Evolutionary conservation across 1,140 invertebrate genomes (phyloP), one percentile per base, ranked within the genome.

Genomic region (Hylaeus anthracinus): DNA sequence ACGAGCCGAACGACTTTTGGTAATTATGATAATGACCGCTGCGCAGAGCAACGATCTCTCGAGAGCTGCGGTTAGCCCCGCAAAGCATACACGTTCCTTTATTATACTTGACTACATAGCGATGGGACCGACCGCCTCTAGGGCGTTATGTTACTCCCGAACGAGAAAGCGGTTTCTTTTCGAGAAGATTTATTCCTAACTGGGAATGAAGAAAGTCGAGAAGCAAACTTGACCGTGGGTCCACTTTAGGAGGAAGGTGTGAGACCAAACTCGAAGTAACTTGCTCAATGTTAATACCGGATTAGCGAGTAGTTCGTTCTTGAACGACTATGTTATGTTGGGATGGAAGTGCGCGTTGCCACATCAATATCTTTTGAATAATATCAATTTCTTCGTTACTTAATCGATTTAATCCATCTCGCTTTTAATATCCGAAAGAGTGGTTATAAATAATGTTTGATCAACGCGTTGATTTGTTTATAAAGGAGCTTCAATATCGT

Each of bases 21-120:
- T 90, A 91, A 92, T 93, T 90, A 90, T 89, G 90, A 92, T 91
- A 92, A 92, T 90, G 89, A 87, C 81, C 56, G 72, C 67, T 65
- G 75, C 53, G 71, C 65, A 67, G 77, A 72, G 82, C 72, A 69
- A 76, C 74, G 75, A n/a, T 41, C 61, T 37, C 73, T 72, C 86
- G 84, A 64, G 71, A 78, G 85, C 72, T 73, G 43, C 71, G 55
- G 74, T 87, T 89, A 86, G 78, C 72, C 43, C 78, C 78, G 69
- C 86, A 84, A 88, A 88, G 86, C 79, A 85, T 88, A 90, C 84
- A 88, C 89, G 51, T 78, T 76, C 51, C 84, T 86, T 89, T 88
- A 91, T 91, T 90, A 89, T 71, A 48, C 51, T 43, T 39, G 0
- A 5, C 12, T 5, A 26, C 5, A 10, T 51, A 51, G 26, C 74